Conservation (phyloP, 2,797 vertebrate species). For the Pseudochaenichthys georgianus region DNA sequence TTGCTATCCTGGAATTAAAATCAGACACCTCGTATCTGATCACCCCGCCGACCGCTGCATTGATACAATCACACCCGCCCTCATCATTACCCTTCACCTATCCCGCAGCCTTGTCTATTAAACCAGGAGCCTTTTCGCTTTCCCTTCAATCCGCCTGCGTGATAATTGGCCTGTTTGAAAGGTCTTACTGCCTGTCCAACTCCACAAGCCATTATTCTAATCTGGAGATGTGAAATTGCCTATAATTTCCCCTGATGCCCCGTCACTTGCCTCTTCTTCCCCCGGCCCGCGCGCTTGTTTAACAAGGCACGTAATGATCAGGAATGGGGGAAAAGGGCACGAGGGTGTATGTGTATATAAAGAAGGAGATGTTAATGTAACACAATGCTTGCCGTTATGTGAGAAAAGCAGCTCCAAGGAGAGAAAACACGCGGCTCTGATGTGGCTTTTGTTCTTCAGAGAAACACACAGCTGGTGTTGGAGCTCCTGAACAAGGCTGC, state of each 20-base stretch:
- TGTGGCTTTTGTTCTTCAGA: slow-evolving; percentile 55
- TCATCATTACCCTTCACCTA: slow-evolving; percentile 69
- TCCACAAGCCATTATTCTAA: slow-evolving; percentile 87
- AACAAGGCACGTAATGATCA: slow-evolving; percentile 80
- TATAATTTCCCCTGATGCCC: slow-evolving; percentile 87
- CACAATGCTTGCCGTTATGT: slow-evolving; percentile 60
- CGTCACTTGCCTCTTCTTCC: slow-evolving; percentile 82
- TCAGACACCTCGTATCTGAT: slow-evolving; percentile 77
- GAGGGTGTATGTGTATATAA: slow-evolving; percentile 67
- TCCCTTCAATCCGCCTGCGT: slow-evolving; percentile 76
- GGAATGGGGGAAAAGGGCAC: slow-evolving; percentile 69
- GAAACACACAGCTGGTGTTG: slow-evolving; percentile 36
- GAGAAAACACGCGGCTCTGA: slow-evolving; percentile 41
- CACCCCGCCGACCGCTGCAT: slow-evolving; percentile 54
- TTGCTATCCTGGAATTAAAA: slow-evolving; percentile 82
- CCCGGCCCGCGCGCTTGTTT: slow-evolving; percentile 67
- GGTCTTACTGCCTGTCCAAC: slow-evolving; percentile 83
- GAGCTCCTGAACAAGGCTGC: slow-evolving; percentile 39
- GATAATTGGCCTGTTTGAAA: slow-evolving; percentile 86
- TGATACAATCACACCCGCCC: slow-evolving; percentile 64
- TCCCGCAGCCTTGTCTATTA: slow-evolving; percentile 63
- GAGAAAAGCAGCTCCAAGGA: slow-evolving; percentile 58
- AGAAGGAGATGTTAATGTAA: slow-evolving; percentile 71
- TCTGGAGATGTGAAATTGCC: slow-evolving; percentile 90
- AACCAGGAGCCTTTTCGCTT: slow-evolving; percentile 75